Base-by-base conservation (phyloP, 2,888 invertebrate species). In the Itoplectis maculator region DNA sequence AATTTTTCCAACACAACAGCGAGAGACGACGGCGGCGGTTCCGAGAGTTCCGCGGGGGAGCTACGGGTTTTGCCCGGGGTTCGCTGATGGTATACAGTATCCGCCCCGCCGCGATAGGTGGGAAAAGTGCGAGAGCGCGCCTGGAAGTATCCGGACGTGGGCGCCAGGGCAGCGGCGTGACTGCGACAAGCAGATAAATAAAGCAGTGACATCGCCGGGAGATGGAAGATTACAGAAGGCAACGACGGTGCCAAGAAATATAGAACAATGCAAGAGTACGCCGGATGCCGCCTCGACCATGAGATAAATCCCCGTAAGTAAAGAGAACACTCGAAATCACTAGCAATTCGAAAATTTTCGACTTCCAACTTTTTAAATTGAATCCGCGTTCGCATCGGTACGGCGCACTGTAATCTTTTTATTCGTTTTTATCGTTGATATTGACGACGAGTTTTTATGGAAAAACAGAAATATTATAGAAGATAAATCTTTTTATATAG, bases 171-270 rank as follows among this genome's bases (percentile, higher is more conserved):
- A 63, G 47, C 61, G 61, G 47, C 61, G 61, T 42, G 70, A 80
- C 76, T 76, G 69, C 72, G 72, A 80, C 81, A 83, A 83, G 77
- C 81, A 81, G 77, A 83, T 83, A 83, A 81, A 83, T 83, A 83
- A 83, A 80, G 42, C 70, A 82, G 73, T 81, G 68, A 73, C 73
- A 72, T 74, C 61, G 15, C 61, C n/a, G 37, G 15, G 61, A 61
- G 68, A 51, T 51, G 68, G 49, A 66, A 66, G 66, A 66, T 66
- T 68, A 37, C 49, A 18, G 37, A 49, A 68, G 35, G 68, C 68
- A 35, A 51, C 35, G 7, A 18, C 51, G 37, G 49, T 45, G 72
- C 59, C 72, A 59, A 72, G 72, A 61, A 61, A 72, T 72, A 56
- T 54, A 56, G 56, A 72, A 59, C 61, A 61, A 61, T 61, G 40